A percentile compares a stretch with the other conserved stretches of the same genome.
Evolutionary conservation across 2,888 invertebrate genomes (phyloP).

Genomic region (Podabrus alpinus): DNA sequence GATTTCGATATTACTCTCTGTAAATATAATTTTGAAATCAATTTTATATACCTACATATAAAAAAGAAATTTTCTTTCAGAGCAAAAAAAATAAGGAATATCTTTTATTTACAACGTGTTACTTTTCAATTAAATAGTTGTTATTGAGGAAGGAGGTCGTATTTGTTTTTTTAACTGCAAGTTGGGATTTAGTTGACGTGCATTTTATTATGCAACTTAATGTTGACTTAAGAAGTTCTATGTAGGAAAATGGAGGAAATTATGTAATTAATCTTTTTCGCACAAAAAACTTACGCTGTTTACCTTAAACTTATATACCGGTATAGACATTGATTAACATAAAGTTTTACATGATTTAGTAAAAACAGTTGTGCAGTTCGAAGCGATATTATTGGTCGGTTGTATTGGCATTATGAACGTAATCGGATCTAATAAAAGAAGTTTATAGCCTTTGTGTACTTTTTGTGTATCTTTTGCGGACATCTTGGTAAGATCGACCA

Average conservation of each 20-base stretch:
- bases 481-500: slow-evolving; percentile 34
- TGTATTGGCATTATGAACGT: slow-evolving; percentile 24
- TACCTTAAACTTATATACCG: neutral
- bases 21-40: neutral
- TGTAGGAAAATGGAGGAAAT: neutral
- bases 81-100: neutral
- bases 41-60: neutral
- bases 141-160: neutral
- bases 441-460: slow-evolving; percentile 28
- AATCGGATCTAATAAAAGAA: slow-evolving; percentile 30
- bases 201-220: neutral
- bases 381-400: neutral
- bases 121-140: neutral
- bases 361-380: neutral
- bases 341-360: neutral
- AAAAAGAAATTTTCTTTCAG: neutral
- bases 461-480: slow-evolving; percentile 37
- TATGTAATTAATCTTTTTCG: neutral
- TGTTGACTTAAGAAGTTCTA: neutral
- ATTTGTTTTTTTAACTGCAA: neutral
- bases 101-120: too few species aligned
- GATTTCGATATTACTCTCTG: neutral
- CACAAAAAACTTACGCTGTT: neutral
- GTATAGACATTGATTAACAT: neutral
- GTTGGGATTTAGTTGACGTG: neutral